A percentile compares a stretch with the other conserved stretches of the same genome.
Conservation (phyloP, 2,113 vertebrate genomes). For the Manacus vitellinus region DNA sequence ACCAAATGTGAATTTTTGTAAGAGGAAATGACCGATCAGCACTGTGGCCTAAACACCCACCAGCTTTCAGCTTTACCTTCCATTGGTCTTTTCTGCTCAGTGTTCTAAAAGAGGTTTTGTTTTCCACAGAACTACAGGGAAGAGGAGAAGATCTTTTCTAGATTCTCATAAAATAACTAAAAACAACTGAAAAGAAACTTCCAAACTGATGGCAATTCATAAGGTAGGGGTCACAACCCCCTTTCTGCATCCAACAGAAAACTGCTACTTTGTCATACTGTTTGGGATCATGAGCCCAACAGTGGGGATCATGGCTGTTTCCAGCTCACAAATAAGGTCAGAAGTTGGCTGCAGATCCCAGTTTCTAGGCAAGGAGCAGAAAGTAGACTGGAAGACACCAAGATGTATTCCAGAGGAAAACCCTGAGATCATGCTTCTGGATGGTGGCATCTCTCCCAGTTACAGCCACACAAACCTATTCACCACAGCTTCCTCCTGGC, state of each 20-base stretch:
- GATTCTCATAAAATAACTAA: neutral
- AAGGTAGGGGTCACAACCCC: neutral
- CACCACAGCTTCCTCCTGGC: neutral
- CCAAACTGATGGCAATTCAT: neutral
- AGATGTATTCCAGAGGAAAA: neutral
- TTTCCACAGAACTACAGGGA: neutral
- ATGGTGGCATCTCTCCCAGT: neutral
- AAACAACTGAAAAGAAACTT: neutral
- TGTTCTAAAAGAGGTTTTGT: neutral
- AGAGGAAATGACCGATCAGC: neutral
- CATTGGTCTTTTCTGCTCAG: neutral
- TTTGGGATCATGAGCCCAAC: neutral
- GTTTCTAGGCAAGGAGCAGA: neutral
- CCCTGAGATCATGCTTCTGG: neutral
- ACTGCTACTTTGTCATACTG: neutral
- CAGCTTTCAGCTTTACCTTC: neutral
- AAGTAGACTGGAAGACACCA: neutral
- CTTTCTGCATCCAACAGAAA: neutral
- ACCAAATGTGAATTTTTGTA: neutral
- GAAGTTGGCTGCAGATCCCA: neutral
- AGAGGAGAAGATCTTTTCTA: neutral
- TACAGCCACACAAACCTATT: neutral
- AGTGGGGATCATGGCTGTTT: neutral
- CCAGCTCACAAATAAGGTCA: neutral
- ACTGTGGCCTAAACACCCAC: neutral